phyloP scores from a whole-genome alignment of 2,797 vertebrate species.

The Pelochelys cantorii region DNA sequence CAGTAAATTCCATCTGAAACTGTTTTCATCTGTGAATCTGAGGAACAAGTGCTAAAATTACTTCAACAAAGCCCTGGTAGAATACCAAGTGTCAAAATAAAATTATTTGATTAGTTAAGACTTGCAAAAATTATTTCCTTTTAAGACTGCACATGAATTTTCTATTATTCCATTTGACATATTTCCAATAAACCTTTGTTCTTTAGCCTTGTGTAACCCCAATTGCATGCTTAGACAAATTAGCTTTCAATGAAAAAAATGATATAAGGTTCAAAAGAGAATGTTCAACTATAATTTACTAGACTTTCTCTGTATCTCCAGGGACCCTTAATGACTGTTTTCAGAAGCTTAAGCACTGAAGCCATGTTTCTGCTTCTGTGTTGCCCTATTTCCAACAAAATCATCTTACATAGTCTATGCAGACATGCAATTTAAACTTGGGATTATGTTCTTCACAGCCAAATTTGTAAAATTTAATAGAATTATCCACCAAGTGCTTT shows the following conservation, averaged over 20 bases:
- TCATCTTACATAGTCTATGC: neutral
- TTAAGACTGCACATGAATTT: neutral
- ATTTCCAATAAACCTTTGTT: conserved; percentile 34
- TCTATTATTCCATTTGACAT: neutral
- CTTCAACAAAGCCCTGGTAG: conserved; percentile 6
- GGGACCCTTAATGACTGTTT: conserved; percentile 4
- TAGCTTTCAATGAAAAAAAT: conserved; percentile 41
- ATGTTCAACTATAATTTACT: conserved; percentile 31
- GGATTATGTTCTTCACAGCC: conserved; percentile 46
- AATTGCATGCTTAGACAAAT: conserved; percentile 24
- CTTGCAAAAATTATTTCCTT: conserved; percentile 42
- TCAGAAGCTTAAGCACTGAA: conserved; percentile 9
- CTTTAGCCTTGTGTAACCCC: neutral
- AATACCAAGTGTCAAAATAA: neutral
- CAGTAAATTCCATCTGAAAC: conserved; percentile 10
- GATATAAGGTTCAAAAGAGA: conserved; percentile 24
- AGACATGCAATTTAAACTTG: conserved; percentile 20
- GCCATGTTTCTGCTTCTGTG: conserved; percentile 23
- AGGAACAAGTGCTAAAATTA: conserved; percentile 9
- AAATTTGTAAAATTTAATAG: conserved; percentile 3
- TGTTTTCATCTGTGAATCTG: neutral
- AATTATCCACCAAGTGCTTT: conserved; percentile 50
- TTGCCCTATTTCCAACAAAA: neutral
- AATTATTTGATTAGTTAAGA: neutral
- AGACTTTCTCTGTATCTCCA: conserved; percentile 8